phyloP scores from a whole-genome alignment of 2,888 invertebrate species.

The Megaustenia siamemsis region DNA sequence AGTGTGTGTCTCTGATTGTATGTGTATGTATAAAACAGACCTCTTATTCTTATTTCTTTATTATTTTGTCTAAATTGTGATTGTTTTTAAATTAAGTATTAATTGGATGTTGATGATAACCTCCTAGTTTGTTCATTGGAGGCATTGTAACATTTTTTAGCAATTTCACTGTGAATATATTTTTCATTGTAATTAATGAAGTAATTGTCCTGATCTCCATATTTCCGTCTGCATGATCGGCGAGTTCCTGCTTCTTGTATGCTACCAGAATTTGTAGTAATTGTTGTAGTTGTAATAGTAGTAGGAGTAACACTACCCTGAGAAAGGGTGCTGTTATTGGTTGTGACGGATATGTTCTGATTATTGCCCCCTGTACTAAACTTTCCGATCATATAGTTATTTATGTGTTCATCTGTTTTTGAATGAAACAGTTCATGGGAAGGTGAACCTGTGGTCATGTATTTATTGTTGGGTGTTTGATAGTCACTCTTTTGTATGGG shows the following conservation, averaged over 20 bases:
- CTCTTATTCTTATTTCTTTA: too few species aligned
- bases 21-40: too few species aligned
- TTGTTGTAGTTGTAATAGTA: slow-evolving; percentile 33
- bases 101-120: not conserved
- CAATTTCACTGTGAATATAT: slow-evolving; percentile 6
- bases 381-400: not conserved
- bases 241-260: slow-evolving; percentile 39
- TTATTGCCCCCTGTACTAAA: not conserved
- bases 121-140: slow-evolving; percentile 1
- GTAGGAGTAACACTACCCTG: slow-evolving; percentile 30
- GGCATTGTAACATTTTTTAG: slow-evolving; percentile 11
- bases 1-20: too few species aligned
- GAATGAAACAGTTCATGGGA: not conserved
- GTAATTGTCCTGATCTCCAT: slow-evolving; percentile 47
- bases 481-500: not conserved
- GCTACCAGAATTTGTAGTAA: slow-evolving; percentile 6
- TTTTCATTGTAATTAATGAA: slow-evolving; percentile 49
- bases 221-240: slow-evolving; percentile 40
- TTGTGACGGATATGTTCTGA: not conserved
- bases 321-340: not conserved
- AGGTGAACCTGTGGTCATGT: not conserved
- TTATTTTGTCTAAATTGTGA: too few species aligned
- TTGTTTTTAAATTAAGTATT: too few species aligned
- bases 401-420: not conserved
- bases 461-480: not conserved